A percentile compares a stretch with the other conserved stretches of the same genome.
Evolutionary conservation across 2,113 vertebrate species (phyloP).

Genomic region (Lanius ludovicianus): DNA sequence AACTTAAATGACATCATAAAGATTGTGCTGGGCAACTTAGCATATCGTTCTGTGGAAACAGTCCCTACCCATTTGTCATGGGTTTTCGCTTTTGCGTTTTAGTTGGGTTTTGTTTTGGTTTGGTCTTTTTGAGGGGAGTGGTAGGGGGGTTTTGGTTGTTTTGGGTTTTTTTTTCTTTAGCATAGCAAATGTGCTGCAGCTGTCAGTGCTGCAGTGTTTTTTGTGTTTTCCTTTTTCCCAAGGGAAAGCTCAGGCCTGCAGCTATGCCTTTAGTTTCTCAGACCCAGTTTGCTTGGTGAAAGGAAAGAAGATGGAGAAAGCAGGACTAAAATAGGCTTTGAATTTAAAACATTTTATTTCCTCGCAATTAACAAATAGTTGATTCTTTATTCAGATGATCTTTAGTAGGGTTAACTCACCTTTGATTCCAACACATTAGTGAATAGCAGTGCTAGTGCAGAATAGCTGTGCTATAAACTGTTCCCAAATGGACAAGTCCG

Average conservation of each 20-base stretch:
- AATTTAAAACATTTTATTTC: neutral
- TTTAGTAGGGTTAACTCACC: neutral
- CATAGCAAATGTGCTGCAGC: neutral
- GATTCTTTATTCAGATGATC: neutral
- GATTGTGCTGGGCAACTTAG: neutral
- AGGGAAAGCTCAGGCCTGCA: neutral
- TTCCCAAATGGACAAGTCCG: neutral
- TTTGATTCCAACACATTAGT: neutral
- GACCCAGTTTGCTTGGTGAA: neutral
- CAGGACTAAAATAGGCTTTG: neutral
- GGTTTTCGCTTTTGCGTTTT: neutral
- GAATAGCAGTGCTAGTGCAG: neutral
- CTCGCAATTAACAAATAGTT: neutral
- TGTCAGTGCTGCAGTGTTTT: neutral
- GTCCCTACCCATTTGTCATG: neutral
- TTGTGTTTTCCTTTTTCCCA: neutral
- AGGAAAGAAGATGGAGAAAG: neutral
- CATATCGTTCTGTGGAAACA: neutral
- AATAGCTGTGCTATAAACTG: neutral
- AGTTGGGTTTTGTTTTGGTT: neutral
- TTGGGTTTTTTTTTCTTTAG: neutral
- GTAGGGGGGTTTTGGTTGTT: neutral
- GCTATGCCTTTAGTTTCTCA: neutral
- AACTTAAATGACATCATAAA: neutral
- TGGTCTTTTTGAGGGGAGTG: neutral